Base-by-base conservation (phyloP, 2,797 vertebrate species). In the Nannoperca australis region DNA sequence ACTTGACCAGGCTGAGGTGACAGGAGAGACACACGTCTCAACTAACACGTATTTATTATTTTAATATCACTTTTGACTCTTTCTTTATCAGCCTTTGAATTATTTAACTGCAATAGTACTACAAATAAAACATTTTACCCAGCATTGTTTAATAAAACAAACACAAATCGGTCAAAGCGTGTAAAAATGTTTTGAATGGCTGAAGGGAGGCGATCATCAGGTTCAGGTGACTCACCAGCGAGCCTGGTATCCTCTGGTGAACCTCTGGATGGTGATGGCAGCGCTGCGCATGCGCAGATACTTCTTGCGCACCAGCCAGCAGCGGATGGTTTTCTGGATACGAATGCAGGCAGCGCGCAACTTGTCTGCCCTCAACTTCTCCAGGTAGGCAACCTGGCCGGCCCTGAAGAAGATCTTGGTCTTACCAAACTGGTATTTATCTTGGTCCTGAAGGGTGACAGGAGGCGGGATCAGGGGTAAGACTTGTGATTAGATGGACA, bases 381-480 rank as follows among this genome's bases (percentile, higher is more conserved):
- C 98, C 86, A 99, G 92, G 82, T 99, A 99, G 36, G 98, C 98
- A 45, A 99, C 98, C 94, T 99, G 98, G 49, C 98, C 98, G 0
- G 98, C 98, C 68, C 98, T 96, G 95, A 99, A 99, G 95, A 99
- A 99, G 90, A 99, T 99, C 95, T 99, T 99, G 71, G 97, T 99
- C 90, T 99, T 99, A 69, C 98, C 98, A 94, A 99, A 99, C 93
- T 99, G 98, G 93, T 99, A 99, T 92, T 99, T 99, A 92, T 99
- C 98, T 87, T 97, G 95, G 91, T 99, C 97, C 98, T 99, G 86
- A 40, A 30, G 54, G 42, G 53, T 13, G 22, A 81, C 14, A 64
- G 38, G 18, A 66, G 51, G 34, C 73, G 20, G 74, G n/a, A 20
- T 36, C n/a, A 38, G 40, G 20, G 22, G 14, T 20, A n/a, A 45